Base-by-base conservation (phyloP, 2,888 invertebrate species). In the Alitta virens region DNA sequence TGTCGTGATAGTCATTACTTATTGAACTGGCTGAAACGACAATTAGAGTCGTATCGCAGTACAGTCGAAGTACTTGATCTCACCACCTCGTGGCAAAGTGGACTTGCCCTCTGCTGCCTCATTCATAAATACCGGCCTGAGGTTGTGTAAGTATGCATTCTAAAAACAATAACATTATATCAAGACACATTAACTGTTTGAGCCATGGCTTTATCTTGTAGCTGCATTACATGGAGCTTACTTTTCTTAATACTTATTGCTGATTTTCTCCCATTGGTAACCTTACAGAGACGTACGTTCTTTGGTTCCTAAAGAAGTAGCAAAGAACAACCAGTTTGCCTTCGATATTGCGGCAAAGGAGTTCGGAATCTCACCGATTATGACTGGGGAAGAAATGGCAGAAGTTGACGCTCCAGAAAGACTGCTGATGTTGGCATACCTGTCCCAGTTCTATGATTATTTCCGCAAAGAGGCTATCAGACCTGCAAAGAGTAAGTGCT, bases 81-180 rank as follows among this genome's bases (percentile, higher is more conserved):
- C 74, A 86, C 86, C n/a, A 83, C 86, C 0, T 89, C 90, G 1
- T 89, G 92, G 83, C 86, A 86, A 78, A 86, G 85, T 77, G 87
- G 89, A 65, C 75, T 89, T 76, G 85, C 88, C 25, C 83, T 91
- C 68, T 89, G 88, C 82, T 89, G 89, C 64, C 87, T 93, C 71
- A 86, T 94, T 69, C 87, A 88, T 75, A 89, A 91, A 68, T 96
- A 95, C 85, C 87, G 95, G 64, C 96, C 96, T 1, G 93, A 95
- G 84, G 85, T 96, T 43, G 68, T 82, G 81, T 81, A 67, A 73
- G 76, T 71, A 5, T 23, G 23, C 49, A 49, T n/a, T 49, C 3
- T 21, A 23, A 3, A 21, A 21, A 23, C 49, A 49, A n/a, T 21
- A 33, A 7, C 33, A 33, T 33, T 5, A 33, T 7, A 33, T 33